Evolutionary conservation across 2,797 vertebrate genomes (phyloP).

Genomic region (Odontamblyopus lacepedii): DNA sequence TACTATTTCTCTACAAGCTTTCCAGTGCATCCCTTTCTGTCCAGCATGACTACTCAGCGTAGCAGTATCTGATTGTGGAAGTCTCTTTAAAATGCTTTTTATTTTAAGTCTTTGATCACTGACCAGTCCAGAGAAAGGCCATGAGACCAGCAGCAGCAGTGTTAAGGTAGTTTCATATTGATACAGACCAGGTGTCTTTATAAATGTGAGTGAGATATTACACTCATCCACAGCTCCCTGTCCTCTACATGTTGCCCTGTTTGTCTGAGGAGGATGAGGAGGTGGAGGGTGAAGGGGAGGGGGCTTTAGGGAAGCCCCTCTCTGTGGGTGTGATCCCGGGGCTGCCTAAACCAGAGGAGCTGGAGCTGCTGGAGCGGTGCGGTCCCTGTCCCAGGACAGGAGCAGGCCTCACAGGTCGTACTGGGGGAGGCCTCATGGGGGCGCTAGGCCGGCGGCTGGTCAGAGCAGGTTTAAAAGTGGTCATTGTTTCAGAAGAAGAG

Average conservation of each 20-base stretch:
- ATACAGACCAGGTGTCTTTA: conserved; percentile 32
- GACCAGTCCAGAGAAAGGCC: conserved; percentile 23
- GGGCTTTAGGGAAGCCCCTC: conserved; percentile 87
- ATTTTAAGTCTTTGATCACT: conserved; percentile 34
- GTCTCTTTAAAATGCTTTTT: conserved; percentile 39
- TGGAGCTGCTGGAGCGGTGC: conserved; percentile 90
- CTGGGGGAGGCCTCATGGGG: conserved; percentile 86
- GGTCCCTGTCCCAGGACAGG: conserved; percentile 66
- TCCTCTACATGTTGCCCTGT: conserved; percentile 68
- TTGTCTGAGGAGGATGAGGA: conserved; percentile 76
- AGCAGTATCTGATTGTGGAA: conserved; percentile 31
- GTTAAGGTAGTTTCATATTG: conserved; percentile 46
- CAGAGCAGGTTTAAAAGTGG: conserved; percentile 90
- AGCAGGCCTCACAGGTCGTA: conserved; percentile 81
- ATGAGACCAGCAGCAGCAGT: conserved; percentile 32
- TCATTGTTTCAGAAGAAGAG: conserved; percentile 91
- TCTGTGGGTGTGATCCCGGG: conserved; percentile 89
- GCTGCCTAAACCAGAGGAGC: conserved; percentile 90
- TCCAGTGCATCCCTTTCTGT: conserved; percentile 65
- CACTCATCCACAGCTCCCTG: conserved; percentile 32
- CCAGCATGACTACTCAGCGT: conserved; percentile 53
- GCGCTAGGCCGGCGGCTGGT: conserved; percentile 83
- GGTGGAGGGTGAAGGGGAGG: conserved; percentile 73
- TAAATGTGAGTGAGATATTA: conserved; percentile 20
- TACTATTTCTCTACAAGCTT: conserved; percentile 37